Base-by-base conservation (phyloP, 1,140 invertebrate genomes). In the Achatina immaculata region DNA sequence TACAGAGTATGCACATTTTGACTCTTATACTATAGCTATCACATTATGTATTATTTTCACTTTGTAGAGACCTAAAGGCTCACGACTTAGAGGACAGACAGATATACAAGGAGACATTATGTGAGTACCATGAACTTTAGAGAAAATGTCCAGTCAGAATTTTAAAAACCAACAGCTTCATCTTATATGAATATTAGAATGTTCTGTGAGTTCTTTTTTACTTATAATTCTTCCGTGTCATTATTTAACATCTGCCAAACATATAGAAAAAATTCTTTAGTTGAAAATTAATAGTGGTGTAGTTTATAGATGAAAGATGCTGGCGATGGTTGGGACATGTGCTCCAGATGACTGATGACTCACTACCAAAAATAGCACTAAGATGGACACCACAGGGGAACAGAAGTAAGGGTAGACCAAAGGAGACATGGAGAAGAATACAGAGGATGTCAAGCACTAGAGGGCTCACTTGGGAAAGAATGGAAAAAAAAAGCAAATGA, bases 21-120 rank as follows among this genome's bases (percentile, higher is more conserved):
- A 51, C 11, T 51, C 11, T 14, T 51, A 51, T 14, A 51, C 24
- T 51, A 51, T 51, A 51, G 48, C n/a, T n/a, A n/a, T n/a, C n/a
- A n/a, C n/a, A n/a, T n/a, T n/a, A n/a, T n/a, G n/a, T n/a, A n/a
- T n/a, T 51, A 14, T 24, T 51, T 14, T 51, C 24, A 11, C 11
- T 24, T 51, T 51, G 48, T 51, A 51, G 48, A 51, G 24, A 51
- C 24, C 48, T 51, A 51, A 14, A 31, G 62, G 62, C 9, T 66
- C 62, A 66, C 19, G 62, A 28, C 62, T 66, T 9, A 66, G 62
- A 66, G 62, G 62, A n/a, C 62, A 66, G 62, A 66, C 62, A n/a
- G 62, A 66, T 14, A n/a, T 16, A 9, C 9, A 14, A 66, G 62
- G 62, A 19, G 28, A 66, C 28, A 66, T 66, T 9, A 66, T n/a